A percentile compares a stretch with the other conserved stretches of the same genome.
phyloP scores from a whole-genome alignment of 2,797 vertebrate genomes.

The Clarias pachynema region DNA sequence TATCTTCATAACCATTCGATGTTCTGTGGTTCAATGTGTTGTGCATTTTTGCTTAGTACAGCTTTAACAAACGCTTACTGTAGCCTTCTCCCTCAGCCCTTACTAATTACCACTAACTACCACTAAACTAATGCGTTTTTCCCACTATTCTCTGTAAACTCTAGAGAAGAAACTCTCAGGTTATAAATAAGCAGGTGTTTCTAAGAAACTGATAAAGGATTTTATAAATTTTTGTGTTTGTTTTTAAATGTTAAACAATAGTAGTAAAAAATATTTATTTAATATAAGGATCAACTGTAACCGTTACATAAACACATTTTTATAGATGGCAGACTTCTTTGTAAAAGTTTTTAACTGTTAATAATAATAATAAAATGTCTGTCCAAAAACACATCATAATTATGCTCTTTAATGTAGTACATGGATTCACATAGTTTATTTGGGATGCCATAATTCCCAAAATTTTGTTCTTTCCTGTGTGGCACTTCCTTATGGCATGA shows the following conservation, averaged over 20 bases:
- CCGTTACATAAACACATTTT: not conserved
- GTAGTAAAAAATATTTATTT: not conserved
- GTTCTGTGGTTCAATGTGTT: not conserved
- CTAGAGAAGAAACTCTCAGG: not conserved
- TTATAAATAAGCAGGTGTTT: not conserved
- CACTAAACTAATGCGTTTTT: not conserved
- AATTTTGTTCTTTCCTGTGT: constrained; percentile 1
- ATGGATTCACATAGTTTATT: not conserved
- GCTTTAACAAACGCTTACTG: not conserved
- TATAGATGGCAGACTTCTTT: not conserved
- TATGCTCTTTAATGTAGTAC: constrained; percentile 10
- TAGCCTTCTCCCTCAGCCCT: not conserved
- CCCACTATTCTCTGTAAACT: not conserved
- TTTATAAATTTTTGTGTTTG: not conserved
- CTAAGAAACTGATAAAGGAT: not conserved
- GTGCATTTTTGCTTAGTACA: not conserved
- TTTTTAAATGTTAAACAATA: not conserved
- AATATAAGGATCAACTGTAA: not conserved
- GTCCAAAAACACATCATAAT: constrained; percentile 19
- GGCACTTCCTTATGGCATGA: constrained; percentile 16
- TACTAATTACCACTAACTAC: not conserved
- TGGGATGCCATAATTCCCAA: not conserved
- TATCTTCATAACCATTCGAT: not conserved
- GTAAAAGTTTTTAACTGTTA: too few species aligned
- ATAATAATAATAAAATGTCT: not conserved